Conservation (phyloP, 1,140 invertebrate species). For the Prorops nasuta region DNA sequence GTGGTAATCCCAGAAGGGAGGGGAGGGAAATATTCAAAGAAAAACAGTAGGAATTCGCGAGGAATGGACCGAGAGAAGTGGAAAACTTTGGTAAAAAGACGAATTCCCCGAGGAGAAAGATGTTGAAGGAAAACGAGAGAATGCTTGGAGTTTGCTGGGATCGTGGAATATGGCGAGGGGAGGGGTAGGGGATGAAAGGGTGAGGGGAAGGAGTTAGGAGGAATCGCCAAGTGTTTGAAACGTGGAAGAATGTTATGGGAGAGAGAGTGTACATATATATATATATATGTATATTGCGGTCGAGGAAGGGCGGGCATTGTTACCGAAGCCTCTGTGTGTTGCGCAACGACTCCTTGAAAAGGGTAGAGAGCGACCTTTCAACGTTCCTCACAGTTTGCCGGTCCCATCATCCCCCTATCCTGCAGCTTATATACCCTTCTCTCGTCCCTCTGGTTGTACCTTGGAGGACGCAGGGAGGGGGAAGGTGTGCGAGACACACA, state of each 20-base stretch:
- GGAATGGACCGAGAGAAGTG: too few relatives aligned
- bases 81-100: conserved; percentile 14
- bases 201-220: too few relatives aligned
- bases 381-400: not conserved
- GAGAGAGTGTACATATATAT: conserved; percentile 7
- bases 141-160: not conserved
- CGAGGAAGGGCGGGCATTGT: conserved; percentile 19
- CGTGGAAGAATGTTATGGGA: not conserved
- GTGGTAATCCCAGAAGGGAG: too few relatives aligned
- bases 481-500: conserved; percentile 5
- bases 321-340: conserved; percentile 18
- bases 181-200: conserved; percentile 4
- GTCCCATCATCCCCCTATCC: too few relatives aligned
- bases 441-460: not conserved
- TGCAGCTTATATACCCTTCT: too few relatives aligned
- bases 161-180: not conserved
- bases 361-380: not conserved
- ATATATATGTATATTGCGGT: too few relatives aligned
- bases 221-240: too few relatives aligned
- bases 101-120: conserved; percentile 13
- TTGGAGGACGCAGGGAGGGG: not conserved
- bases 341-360: conserved; percentile 2
- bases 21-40: too few relatives aligned
- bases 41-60: too few relatives aligned
- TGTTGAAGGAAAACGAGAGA: not conserved